Percentiles rank a stretch among this genome's conserved stretches.
Conservation (phyloP, 1,140 invertebrate genomes). For the Drosophila nigrodunni region DNA sequence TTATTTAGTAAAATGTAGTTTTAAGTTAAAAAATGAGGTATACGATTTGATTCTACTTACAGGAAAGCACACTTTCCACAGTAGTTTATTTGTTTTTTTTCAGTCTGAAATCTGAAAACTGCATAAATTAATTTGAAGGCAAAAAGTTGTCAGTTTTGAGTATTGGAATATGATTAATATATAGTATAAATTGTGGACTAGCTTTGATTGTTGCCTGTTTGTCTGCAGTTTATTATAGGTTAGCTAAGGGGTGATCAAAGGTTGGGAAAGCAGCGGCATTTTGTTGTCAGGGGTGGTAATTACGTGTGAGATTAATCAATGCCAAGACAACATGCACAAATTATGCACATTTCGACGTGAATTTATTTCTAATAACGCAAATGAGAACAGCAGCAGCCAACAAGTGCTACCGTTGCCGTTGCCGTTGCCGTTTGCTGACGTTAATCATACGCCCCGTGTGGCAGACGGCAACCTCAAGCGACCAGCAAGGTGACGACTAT, state of each 20-base stretch:
- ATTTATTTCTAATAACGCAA: conserved; percentile 66
- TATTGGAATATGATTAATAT: background rate
- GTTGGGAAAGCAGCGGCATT: background rate
- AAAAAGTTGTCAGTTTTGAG: background rate
- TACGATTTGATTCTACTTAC: too few relatives aligned
- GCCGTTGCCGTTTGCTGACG: conserved; percentile 60
- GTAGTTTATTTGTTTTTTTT: too few relatives aligned
- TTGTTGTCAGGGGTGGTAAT: conserved; percentile 50
- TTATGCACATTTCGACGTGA: conserved; percentile 75
- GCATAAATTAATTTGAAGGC: too few relatives aligned
- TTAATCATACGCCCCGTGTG: conserved; percentile 78
- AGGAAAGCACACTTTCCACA: too few relatives aligned
- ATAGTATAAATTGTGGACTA: background rate
- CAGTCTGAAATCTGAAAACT: too few relatives aligned
- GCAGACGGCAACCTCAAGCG: conserved; percentile 40
- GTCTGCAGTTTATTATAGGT: background rate
- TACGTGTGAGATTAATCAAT: conserved; percentile 80
- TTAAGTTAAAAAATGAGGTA: too few relatives aligned
- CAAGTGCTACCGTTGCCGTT: conserved; percentile 55
- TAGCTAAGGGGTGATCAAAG: background rate
- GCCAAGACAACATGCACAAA: conserved; percentile 76
- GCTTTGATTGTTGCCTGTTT: conserved; percentile 19
- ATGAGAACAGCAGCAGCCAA: conserved; percentile 54
- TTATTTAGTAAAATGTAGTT: too few relatives aligned
- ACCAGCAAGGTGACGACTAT: conserved; percentile 46